Base-by-base conservation (phyloP, 2,113 vertebrate species). In the Heterocephalus glaber region DNA sequence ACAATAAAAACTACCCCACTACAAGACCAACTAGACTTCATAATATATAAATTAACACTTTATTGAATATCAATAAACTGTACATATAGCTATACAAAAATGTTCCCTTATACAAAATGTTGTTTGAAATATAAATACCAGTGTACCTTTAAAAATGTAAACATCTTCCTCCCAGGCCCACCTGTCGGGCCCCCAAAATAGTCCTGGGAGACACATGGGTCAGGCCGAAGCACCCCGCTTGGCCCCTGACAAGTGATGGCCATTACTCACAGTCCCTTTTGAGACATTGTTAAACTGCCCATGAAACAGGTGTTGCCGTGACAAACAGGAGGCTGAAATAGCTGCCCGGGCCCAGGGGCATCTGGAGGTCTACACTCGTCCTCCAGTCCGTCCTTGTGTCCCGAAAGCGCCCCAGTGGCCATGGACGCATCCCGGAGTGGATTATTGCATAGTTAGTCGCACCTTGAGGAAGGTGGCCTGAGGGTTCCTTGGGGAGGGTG, bases 91-190 rank as follows among this genome's bases (percentile, higher is more conserved):
- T 98, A 98, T 99, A 99, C 98, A 99, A 99, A 99, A 98, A 98
- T 80, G 98, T 98, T 98, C 98, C 97, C 98, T 98, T 98, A 98
- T 99, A 99, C 98, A 99, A 99, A 99, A 99, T 94, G 98, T 98
- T 98, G 98, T 98, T 98, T 98, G 98, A 98, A 98, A 98, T 99
- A 99, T 99, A 99, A 99, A 99, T 99, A 99, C 99, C 98, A 99
- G 98, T 99, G 99, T 99, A 99, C 99, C 98, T 98, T 99, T 98
- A 98, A 98, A 99, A 98, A 98, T 99, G 99, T 99, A 99, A 99
- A 99, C 99, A 99, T 99, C 98, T 97, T 98, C 98, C 98, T 98
- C 98, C 97, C 96, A 90, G 97, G 98, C 97, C 98, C 98, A 99
- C 98, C 98, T 98, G 98, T 99, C 85, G 96, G 98, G 97, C 97